Conservation (phyloP, 2,797 vertebrate species). For the Spea hammondii region DNA sequence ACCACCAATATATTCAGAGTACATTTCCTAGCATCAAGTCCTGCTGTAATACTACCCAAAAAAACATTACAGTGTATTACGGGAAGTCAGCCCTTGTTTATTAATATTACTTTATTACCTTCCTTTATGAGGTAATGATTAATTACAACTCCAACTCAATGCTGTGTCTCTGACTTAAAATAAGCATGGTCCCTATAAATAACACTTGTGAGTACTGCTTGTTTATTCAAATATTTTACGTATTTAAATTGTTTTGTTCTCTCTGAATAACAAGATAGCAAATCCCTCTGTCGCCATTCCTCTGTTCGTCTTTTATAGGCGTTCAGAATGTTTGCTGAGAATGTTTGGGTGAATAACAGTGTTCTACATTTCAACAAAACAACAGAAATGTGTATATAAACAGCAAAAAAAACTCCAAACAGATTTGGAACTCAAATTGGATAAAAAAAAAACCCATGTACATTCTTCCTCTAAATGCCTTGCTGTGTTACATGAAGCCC, state of each 20-base stretch:
- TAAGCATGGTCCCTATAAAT: conserved; percentile 9
- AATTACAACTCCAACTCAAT: conserved; percentile 56
- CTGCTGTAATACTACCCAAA: conserved; percentile 38
- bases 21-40: conserved; percentile 44
- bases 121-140: conserved; percentile 52
- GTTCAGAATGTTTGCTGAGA: too few relatives aligned
- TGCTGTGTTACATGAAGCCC: too few relatives aligned
- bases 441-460: too few relatives aligned
- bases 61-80: conserved; percentile 49
- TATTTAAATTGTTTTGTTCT: conserved; percentile 1
- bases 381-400: too few relatives aligned
- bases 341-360: too few relatives aligned
- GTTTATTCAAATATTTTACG: background rate
- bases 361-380: too few relatives aligned
- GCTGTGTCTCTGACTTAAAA: conserved; percentile 56
- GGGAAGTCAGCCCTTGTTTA: conserved; percentile 44
- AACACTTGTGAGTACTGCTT: background rate
- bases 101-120: conserved; percentile 57
- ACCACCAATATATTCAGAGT: conserved; percentile 38
- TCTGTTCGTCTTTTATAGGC: too few relatives aligned
- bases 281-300: too few relatives aligned
- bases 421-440: too few relatives aligned
- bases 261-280: too few relatives aligned
- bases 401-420: too few relatives aligned
- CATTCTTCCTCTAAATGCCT: too few relatives aligned